Evolutionary conservation across 1,140 invertebrate genomes (phyloP), one percentile per base, ranked within the genome.

Genomic region (Mycetomoellerius zeteki): DNA sequence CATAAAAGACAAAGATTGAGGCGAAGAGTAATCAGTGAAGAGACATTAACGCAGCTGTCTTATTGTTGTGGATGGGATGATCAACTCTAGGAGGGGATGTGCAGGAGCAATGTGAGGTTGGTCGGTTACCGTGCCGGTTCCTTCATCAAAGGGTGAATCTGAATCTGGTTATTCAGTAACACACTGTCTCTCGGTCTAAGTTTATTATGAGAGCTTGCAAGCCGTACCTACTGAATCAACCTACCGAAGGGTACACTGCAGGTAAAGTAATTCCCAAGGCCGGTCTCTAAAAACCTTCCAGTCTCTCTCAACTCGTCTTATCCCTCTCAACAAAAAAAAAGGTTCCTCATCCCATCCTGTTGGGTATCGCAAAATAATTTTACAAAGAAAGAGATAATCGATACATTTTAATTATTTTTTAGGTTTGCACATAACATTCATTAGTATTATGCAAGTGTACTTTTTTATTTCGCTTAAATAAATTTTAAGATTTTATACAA

Each of bases 11-110:
- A 89, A 91, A 88, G 88, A 86, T 90, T 92, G 91, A 91, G 89
- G 91, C 86, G 87, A 92, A 92, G 90, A 92, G 72, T 90, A 89
- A 71, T 93, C 90, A 87, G 85, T 92, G 92, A 92, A 93, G 91
- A 93, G 90, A 94, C 93, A 95, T 95, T 95, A 95, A 95, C 94
- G 94, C 94, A 95, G 94, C 94, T 95, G 94, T 95, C 93, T 95
- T 95, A 93, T 95, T 95, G 94, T 95, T 95, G 93, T 95, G 94
- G 94, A 95, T 94, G 94, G 94, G 94, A 94, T 95, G 94, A 93
- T 95, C 94, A 94, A 94, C 94, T 95, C 94, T 95, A 95, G 95
- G 94, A 95, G 88, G 93, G 93, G 94, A 94, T 93, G 88, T 94
- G 91, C 80, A 84, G 92, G 94, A 94, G 94, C 94, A 92, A 93